Evolutionary conservation across 2,797 vertebrate genomes (phyloP).

Genomic region (Rhadinocentrus ornatus): DNA sequence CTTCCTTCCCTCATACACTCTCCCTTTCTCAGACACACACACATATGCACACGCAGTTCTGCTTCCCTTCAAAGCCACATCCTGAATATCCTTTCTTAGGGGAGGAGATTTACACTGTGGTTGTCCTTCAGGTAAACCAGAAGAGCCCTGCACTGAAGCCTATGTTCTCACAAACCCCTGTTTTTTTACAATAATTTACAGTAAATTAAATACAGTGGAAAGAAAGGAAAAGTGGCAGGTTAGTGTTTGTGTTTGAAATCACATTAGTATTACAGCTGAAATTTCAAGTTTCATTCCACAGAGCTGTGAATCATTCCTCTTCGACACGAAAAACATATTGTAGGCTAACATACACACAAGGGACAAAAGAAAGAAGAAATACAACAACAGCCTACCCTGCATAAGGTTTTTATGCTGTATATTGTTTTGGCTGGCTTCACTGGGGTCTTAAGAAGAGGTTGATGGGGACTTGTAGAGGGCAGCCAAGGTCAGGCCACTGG

Average conservation of each 20-base stretch:
- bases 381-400: conserved; percentile 11
- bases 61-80: conserved; percentile 76
- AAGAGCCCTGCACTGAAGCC: conserved; percentile 60
- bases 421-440: conserved; percentile 41
- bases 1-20: conserved; percentile 11
- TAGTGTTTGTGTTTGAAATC: conserved; percentile 42
- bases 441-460: conserved; percentile 25
- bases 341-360: conserved; percentile 6
- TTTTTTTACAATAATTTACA: conserved; percentile 51
- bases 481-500: conserved; percentile 45
- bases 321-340: conserved; percentile 17
- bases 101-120: conserved; percentile 79
- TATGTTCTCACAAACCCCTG: conserved; percentile 43
- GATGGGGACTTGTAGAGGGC: conserved; percentile 38
- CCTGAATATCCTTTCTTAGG: conserved; percentile 74
- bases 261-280: conserved; percentile 26
- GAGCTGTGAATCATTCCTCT: conserved; percentile 4
- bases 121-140: conserved; percentile 77
- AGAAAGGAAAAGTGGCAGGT: conserved; percentile 40
- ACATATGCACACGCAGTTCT: conserved; percentile 44
- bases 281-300: conserved; percentile 22
- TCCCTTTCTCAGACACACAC: conserved; percentile 28
- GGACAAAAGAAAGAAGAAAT: conserved; percentile 3
- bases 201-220: conserved; percentile 47
- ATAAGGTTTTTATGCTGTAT: conserved; percentile 16